phyloP scores from a whole-genome alignment of 2,888 invertebrate genomes.

The Digitonthophagus gazella region DNA sequence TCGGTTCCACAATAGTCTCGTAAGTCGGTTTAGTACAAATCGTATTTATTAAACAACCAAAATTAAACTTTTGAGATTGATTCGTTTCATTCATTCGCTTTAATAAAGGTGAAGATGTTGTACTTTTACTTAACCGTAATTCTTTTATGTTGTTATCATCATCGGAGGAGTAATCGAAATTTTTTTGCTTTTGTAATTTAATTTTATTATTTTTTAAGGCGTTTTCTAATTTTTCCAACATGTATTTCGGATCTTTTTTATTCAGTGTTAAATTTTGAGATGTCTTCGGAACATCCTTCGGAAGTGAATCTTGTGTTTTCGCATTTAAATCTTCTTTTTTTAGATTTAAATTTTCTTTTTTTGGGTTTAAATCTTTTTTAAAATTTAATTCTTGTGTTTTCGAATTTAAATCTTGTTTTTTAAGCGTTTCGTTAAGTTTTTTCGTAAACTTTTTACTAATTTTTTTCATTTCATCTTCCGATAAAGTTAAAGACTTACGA shows the following conservation, averaged over 20 bases:
- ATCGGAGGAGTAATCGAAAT: conserved; percentile 42
- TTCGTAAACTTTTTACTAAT: conserved; percentile 35
- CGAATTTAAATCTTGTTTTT: conserved; percentile 13
- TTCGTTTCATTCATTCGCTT: conserved; percentile 25
- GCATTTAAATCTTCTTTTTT: too few relatives aligned
- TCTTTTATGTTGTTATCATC: conserved; percentile 48
- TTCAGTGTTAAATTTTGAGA: too few relatives aligned
- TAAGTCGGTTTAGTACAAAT: conserved; percentile 44
- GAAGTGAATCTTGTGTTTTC: too few relatives aligned
- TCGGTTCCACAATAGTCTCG: conserved; percentile 43
- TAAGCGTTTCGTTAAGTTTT: conserved; percentile 29
- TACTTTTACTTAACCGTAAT: conserved; percentile 33
- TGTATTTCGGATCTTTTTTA: conserved; percentile 60
- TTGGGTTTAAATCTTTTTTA: too few relatives aligned
- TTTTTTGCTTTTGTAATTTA: conserved; percentile 36
- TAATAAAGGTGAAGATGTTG: conserved; percentile 20
- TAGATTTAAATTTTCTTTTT: too few relatives aligned
- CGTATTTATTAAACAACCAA: conserved; percentile 49
- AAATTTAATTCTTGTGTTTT: too few relatives aligned
- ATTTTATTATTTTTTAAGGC: conserved; percentile 56
- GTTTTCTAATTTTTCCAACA: conserved; percentile 64
- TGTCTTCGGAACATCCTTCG: too few relatives aligned
- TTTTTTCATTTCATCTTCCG: conserved; percentile 28
- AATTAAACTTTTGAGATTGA: conserved; percentile 38
- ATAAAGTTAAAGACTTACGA: conserved; percentile 19